phyloP scores from a whole-genome alignment of 2,888 invertebrate genomes.

The Orchesella flavescens region DNA sequence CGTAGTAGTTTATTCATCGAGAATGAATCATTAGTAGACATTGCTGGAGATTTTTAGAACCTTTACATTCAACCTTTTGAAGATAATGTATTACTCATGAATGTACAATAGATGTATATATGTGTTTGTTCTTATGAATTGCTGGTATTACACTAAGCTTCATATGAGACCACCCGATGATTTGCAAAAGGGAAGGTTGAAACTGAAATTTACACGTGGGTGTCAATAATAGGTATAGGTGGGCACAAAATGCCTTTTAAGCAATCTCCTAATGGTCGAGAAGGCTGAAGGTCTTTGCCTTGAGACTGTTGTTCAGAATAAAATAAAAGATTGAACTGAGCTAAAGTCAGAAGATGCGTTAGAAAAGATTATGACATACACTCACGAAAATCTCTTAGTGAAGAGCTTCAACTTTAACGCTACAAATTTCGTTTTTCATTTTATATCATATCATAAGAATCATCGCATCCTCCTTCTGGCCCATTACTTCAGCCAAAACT shows the following conservation, averaged over 20 bases:
- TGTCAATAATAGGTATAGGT: constrained; percentile 52
- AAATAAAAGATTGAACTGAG: not conserved
- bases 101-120: too few species aligned
- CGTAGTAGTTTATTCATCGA: not conserved
- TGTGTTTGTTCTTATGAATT: too few species aligned
- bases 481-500: constrained; percentile 41
- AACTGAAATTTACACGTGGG: constrained; percentile 44
- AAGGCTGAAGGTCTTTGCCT: constrained; percentile 42
- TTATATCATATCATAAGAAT: not conserved
- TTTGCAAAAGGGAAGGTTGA: constrained; percentile 6
- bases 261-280: constrained; percentile 6
- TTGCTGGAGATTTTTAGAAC: not conserved
- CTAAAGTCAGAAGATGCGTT: not conserved
- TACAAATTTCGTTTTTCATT: constrained; percentile 29
- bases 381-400: not conserved
- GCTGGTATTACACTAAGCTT: not conserved
- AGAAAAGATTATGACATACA: not conserved
- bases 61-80: not conserved
- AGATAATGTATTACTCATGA: too few species aligned
- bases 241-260: constrained; percentile 15
- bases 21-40: not conserved
- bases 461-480: not conserved
- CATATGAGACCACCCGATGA: not conserved
- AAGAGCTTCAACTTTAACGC: too few species aligned
- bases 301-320: constrained; percentile 1